phyloP scores from a whole-genome alignment of 2,888 invertebrate genomes.

The Conchocele bisecta region DNA sequence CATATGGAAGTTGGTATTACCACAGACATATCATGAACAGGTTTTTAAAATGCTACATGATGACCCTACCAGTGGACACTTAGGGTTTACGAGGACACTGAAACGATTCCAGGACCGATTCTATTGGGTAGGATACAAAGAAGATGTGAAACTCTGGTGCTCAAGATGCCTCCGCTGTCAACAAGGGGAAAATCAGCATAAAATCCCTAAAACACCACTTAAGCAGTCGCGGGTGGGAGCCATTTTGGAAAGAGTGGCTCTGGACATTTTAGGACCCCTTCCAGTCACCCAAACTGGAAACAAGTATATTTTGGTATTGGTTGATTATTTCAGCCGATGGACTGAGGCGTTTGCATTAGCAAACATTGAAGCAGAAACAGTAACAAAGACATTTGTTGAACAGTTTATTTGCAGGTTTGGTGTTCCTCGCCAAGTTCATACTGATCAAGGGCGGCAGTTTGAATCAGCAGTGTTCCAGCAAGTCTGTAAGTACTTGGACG shows the following conservation, averaged over 20 bases:
- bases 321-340: slow-evolving; percentile 55
- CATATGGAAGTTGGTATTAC: background rate
- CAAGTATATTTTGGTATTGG: slow-evolving; percentile 40
- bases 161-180: slow-evolving; percentile 11
- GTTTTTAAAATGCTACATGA: background rate
- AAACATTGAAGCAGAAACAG: slow-evolving; percentile 43
- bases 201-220: background rate
- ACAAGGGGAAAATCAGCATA: background rate
- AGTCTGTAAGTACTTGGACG: slow-evolving; percentile 41
- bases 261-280: slow-evolving; percentile 36
- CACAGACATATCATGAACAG: background rate
- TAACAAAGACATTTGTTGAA: slow-evolving; percentile 38
- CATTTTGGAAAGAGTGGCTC: slow-evolving; percentile 41
- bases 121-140: slow-evolving; percentile 8
- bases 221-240: slow-evolving; percentile 9
- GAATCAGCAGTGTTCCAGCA: slow-evolving; percentile 35
- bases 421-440: slow-evolving; percentile 34
- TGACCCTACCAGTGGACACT: background rate
- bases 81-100: background rate
- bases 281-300: slow-evolving; percentile 37
- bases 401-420: slow-evolving; percentile 37
- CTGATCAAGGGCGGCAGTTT: slow-evolving; percentile 47
- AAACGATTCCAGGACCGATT: background rate
- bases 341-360: slow-evolving; percentile 41
- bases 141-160: background rate